A percentile compares a stretch with the other conserved stretches of the same genome.
Evolutionary conservation across 64 coral and sea anemone species (phyloP).

Genomic region (Trachythela sp.): DNA sequence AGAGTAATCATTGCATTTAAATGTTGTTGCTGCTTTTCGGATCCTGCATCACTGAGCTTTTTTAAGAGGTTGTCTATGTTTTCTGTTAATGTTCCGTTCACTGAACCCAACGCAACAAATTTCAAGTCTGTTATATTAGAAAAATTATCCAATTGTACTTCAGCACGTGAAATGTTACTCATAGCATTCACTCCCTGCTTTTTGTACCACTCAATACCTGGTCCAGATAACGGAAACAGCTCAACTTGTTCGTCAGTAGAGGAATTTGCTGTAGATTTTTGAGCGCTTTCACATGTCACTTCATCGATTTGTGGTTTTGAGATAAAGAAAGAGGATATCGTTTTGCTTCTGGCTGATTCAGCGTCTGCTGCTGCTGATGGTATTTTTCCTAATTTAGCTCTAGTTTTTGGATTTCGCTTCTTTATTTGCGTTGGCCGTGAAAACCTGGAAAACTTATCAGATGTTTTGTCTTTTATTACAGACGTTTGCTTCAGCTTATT

Average conservation of each 20-base stretch:
- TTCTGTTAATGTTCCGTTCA: conserved; percentile 12
- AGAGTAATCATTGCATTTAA: conserved; percentile 39
- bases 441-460: too few relatives aligned
- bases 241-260: not conserved
- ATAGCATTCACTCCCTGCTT: conserved; percentile 19
- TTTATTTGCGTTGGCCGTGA: too few relatives aligned
- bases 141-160: not conserved
- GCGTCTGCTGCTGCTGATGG: too few relatives aligned
- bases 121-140: not conserved
- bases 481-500: too few relatives aligned
- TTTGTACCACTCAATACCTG: conserved; percentile 41
- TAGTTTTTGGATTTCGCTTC: too few relatives aligned
- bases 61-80: conserved; percentile 26
- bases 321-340: too few relatives aligned
- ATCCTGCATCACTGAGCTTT: conserved; percentile 21
- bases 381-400: too few relatives aligned
- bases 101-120: not conserved
- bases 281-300: not conserved
- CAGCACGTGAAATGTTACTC: not conserved
- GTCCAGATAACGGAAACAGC: conserved; percentile 33
- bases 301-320: not conserved
- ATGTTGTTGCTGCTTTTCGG: conserved; percentile 30
- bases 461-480: too few relatives aligned
- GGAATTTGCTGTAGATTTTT: not conserved
- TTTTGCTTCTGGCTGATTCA: too few relatives aligned